Base-by-base conservation (phyloP, 2,888 invertebrate genomes). In the Dicycla oo region DNA sequence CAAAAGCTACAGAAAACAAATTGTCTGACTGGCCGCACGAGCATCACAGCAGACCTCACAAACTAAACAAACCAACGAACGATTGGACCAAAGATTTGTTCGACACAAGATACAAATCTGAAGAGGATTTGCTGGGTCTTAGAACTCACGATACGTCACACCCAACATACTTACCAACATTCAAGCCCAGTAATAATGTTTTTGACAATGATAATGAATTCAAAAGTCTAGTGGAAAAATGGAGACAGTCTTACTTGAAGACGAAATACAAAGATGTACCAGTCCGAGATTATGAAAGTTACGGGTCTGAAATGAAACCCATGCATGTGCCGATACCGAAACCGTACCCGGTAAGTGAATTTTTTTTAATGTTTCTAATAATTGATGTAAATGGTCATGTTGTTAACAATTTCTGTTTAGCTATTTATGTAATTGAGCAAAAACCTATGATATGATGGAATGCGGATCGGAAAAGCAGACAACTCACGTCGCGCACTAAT, bases 401-500 rank as follows among this genome's bases (percentile, higher is more conserved):
- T 81, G 77, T 80, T 82, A 81, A 85, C 79, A 68, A 73, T 77
- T 78, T 69, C 75, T 80, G 73, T 75, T 69, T 78, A 77, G 75
- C 74, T 83, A 84, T 78, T 84, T 78, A 84, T 87, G 87, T 87
- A 91, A 92, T 91, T 91, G 89, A 89, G 84, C 85, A 89, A 89
- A 93, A 93, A 92, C 89, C 84, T 81, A 78, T 84, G 81, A 86
- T 83, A 90, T 84, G 86, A 88, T 89, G 94, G 95, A 95, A 96
- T 96, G 95, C 95, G 95, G 95, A 95, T 95, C 91, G 92, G 91
- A 93, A 93, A 92, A 91, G 89, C 89, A 90, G 89, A 87, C 87
- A 88, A 85, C 89, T 90, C 89, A 89, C 95, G 94, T 95, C 94
- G 90, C 93, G 95, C 94, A 95, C 95, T 94, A 93, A 94, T 95